Percentiles rank a stretch among this genome's conserved stretches.
phyloP scores from a whole-genome alignment of 2,888 invertebrate species.

The Aphidoletes aphidimyza region DNA sequence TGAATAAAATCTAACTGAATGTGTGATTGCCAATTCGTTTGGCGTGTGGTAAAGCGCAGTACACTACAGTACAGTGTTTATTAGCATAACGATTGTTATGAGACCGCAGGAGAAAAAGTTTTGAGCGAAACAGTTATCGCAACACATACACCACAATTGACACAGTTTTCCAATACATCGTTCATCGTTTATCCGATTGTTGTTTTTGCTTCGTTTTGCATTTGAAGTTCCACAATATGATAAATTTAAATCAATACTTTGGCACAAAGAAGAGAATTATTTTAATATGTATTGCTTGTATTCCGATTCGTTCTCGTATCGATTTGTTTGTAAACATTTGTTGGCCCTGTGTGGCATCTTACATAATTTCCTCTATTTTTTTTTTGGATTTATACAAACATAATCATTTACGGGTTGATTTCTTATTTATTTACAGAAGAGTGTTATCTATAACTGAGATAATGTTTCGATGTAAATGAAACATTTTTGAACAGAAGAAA shows the following conservation, averaged over 20 bases:
- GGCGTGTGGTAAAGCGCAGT: background rate
- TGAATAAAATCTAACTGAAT: background rate
- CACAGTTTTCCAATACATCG: slow-evolving; percentile 26
- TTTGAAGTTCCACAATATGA: background rate
- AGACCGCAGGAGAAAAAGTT: slow-evolving; percentile 1
- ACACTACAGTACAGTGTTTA: background rate
- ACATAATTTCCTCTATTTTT: background rate
- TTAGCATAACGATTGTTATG: background rate
- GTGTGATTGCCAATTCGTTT: background rate
- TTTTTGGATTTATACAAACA: background rate
- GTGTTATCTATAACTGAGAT: background rate
- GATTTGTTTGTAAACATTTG: slow-evolving; percentile 20
- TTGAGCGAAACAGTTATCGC: background rate
- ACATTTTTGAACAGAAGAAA: background rate
- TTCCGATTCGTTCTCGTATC: background rate
- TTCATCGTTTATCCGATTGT: background rate
- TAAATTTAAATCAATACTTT: background rate
- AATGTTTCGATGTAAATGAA: background rate
- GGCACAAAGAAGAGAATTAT: background rate
- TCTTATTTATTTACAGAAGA: too few species aligned
- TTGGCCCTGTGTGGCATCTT: background rate
- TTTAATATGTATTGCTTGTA: background rate
- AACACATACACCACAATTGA: background rate
- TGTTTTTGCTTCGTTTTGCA: background rate
- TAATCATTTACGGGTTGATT: background rate